A percentile compares a stretch with the other conserved stretches of the same genome.
These are phyloP conservation scores for Campylomormyrus tamandua DNA, from an alignment of 2,113 vertebrate species.

Conservation along the genomic window DNA sequence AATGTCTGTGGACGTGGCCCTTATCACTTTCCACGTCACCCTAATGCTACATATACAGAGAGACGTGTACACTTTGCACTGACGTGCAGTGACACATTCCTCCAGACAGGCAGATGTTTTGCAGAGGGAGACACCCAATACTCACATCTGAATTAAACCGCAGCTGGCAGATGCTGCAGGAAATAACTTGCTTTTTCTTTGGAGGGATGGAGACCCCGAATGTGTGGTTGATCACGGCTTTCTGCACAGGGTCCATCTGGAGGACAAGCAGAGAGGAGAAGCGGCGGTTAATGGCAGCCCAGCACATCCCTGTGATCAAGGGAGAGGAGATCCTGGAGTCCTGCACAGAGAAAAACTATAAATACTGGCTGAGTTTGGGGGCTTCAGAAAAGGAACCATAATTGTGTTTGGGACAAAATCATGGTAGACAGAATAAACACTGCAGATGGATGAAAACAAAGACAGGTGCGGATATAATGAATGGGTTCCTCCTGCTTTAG, in stretches of 20 bases:
- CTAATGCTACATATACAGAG: neutral
- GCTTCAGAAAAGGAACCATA: neutral
- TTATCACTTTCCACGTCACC: conserved; percentile 13
- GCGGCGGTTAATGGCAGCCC: conserved; percentile 1
- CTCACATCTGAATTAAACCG: conserved; percentile 96
- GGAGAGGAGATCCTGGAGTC: neutral
- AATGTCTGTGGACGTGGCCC: conserved; percentile 11
- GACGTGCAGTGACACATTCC: neutral
- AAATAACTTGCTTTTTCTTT: conserved; percentile 91
- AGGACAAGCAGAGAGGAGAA: conserved; percentile 30
- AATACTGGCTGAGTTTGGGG: neutral
- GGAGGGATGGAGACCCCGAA: conserved; percentile 88
- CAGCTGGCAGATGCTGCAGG: conserved; percentile 90
- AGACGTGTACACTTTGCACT: neutral
- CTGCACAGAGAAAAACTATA: neutral
- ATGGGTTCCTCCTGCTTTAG: neutral
- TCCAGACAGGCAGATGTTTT: neutral
- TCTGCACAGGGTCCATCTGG: conserved; percentile 98
- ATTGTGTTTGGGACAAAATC: neutral
- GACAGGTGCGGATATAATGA: neutral
- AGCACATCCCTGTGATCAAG: neutral
- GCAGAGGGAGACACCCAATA: conserved; percentile 36
- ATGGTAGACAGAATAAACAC: neutral
- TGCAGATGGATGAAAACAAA: neutral
- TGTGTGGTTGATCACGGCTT: conserved; percentile 97